Evolutionary conservation across 1,140 invertebrate genomes (phyloP), one percentile per base, ranked within the genome.

Genomic region (Dendroctonus valens): DNA sequence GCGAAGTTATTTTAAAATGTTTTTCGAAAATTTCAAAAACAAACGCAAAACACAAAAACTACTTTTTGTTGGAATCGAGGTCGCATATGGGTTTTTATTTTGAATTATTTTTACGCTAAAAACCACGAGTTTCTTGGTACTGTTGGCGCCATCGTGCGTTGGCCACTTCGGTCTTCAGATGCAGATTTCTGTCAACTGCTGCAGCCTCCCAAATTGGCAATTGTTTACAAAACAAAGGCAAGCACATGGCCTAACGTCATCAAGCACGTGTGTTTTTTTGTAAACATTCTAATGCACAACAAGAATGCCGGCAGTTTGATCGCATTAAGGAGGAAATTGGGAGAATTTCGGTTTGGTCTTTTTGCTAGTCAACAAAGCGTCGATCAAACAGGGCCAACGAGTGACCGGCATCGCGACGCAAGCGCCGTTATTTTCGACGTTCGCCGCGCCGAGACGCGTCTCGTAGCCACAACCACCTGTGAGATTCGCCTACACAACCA

Each of bases 371-470:
- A 14, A 59, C 44, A 49, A 50, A 48, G 58, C 58, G 58, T 59
- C 58, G 39, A 41, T 57, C 54, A 42, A 42, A 42, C 39, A 59
- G 44, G 46, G 44, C 58, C 15, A 49, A 12, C 53, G 53, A 55
- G 53, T 58, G 59, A 61, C 59, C 61, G 41, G 61, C 61, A 63
- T 54, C 61, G 61, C 61, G 61, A 63, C 61, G 61, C 61, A 63
- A 63, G 61, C 61, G 61, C 61, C 61, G 50, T 63, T 63, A 63
- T 63, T 63, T 63, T 63, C 61, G 61, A 63, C 61, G 61, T 63
- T 63, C 51, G 61, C 61, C 61, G 61, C 51, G 59, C 48, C 59
- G 49, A 52, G 59, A 61, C 61, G 61, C 61, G 44, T 60, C 46
- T 42, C 40, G 38, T 12, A n/a, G 37, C 12, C 39, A 52, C 12